phyloP scores from a whole-genome alignment of 2,797 vertebrate genomes.

The Premnoplex brunnescens region DNA sequence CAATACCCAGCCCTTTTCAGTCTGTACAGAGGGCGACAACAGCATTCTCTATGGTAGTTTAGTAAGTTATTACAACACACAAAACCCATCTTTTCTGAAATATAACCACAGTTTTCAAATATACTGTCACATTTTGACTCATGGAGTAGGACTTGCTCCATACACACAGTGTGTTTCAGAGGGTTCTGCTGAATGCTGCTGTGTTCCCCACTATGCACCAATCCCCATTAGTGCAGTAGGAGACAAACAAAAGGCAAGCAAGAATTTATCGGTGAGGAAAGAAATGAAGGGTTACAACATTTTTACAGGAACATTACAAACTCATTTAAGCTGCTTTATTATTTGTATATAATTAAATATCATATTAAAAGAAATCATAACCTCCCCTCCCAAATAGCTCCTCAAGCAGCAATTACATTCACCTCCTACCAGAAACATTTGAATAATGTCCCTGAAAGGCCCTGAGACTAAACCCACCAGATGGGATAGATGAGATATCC shows the following conservation, averaged over 20 bases:
- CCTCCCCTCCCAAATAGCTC: neutral
- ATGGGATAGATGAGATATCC: conserved; percentile 46
- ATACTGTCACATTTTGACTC: too few relatives aligned
- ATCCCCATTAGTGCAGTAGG: neutral
- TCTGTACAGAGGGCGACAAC: neutral
- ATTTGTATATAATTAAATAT: conserved; percentile 47
- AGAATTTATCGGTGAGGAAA: neutral
- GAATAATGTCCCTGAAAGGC: conserved; percentile 44
- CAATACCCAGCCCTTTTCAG: neutral
- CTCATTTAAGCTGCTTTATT: conserved; percentile 17
- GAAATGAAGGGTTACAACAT: neutral
- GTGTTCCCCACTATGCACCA: neutral
- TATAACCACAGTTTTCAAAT: neutral
- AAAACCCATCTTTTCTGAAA: neutral
- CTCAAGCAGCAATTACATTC: conserved; percentile 23
- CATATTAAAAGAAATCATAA: conserved; percentile 40
- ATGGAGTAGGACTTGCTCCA: too few relatives aligned
- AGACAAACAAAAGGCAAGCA: neutral
- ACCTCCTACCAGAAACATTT: conserved; percentile 34
- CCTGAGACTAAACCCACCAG: conserved; percentile 34
- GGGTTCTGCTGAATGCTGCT: too few relatives aligned
- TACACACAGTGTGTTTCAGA: too few relatives aligned
- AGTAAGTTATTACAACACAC: neutral
- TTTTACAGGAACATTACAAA: neutral
- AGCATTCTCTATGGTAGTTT: neutral